Percentiles rank a stretch among this genome's conserved stretches.
phyloP scores from a whole-genome alignment of 2,797 vertebrate genomes.

The Bucorvus abyssinicus region DNA sequence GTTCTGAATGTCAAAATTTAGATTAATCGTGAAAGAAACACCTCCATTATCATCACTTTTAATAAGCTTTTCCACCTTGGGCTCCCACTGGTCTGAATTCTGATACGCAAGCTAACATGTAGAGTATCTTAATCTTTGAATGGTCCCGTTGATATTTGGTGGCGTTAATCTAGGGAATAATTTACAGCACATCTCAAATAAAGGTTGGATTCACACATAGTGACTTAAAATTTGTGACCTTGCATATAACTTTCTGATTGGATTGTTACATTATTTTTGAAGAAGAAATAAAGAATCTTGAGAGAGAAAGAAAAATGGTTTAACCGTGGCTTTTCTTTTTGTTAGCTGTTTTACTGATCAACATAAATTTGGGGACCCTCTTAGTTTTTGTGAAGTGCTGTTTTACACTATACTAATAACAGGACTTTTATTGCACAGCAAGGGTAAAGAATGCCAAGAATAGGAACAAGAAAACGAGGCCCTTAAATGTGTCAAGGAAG shows the following conservation, averaged over 20 bases:
- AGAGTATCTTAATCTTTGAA: background rate
- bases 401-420: background rate
- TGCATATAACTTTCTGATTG: background rate
- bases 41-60: background rate
- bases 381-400: background rate
- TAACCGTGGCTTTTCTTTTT: background rate
- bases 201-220: background rate
- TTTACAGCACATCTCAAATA: background rate
- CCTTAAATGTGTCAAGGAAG: background rate
- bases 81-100: background rate
- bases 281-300: background rate
- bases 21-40: background rate
- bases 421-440: too few species aligned
- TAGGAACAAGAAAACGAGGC: background rate
- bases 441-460: background rate
- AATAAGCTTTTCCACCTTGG: background rate
- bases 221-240: background rate
- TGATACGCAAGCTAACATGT: rapidly evolving
- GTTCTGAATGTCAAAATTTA: conserved; percentile 35
- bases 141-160: background rate
- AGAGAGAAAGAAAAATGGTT: background rate
- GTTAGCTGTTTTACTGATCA: background rate
- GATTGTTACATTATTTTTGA: background rate
- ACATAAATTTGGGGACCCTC: background rate
- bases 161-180: background rate